Evolutionary conservation across 2,888 invertebrate species (phyloP), one percentile per base, ranked within the genome.

Genomic region (Eugnorisma glareosa): DNA sequence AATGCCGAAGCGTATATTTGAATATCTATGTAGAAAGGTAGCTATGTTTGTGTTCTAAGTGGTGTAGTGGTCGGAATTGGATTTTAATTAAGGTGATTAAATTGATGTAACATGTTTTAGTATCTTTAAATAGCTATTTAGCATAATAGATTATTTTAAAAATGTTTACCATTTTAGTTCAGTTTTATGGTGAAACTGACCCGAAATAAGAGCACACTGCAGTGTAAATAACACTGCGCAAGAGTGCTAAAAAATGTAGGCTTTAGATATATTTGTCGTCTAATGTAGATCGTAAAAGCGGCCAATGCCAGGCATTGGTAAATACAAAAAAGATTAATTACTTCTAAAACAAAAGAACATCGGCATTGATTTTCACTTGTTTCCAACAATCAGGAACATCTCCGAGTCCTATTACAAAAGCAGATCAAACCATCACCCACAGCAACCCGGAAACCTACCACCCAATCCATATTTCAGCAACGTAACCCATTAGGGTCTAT

Each of bases 401-500:
- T 54, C 2, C 6, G 8, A 35, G 54, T 45, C 10, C 78, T 57
- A 1, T 43, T 18, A 59, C 31, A 71, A 68, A 66, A 43, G 64
- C 66, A 66, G 57, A 64, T 35, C 67, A 15, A 21, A 40, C 24
- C 24, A 45, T 28, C 51, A 45, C 70, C 68, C 71, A 64, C 81
- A 89, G 79, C 81, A 86, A 90, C 88, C 85, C 90, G 90, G 91
- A 92, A 92, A 90, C 88, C 80, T 89, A 88, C 88, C 86, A 88
- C 83, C 82, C 75, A 83, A 85, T 80, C 83, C 86, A 90, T 94
- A 94, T 92, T 92, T 94, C 89, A 93, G 85, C 85, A 79, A 85
- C 85, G 89, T 85, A 87, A 78, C 80, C 90, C 88, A 93, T 93
- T 92, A 92, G 89, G 89, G 90, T 91, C 93, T 93, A 94, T 94